Evolutionary conservation across 2,888 invertebrate genomes (phyloP).

Genomic region (Anoplius nigerrimus): DNA sequence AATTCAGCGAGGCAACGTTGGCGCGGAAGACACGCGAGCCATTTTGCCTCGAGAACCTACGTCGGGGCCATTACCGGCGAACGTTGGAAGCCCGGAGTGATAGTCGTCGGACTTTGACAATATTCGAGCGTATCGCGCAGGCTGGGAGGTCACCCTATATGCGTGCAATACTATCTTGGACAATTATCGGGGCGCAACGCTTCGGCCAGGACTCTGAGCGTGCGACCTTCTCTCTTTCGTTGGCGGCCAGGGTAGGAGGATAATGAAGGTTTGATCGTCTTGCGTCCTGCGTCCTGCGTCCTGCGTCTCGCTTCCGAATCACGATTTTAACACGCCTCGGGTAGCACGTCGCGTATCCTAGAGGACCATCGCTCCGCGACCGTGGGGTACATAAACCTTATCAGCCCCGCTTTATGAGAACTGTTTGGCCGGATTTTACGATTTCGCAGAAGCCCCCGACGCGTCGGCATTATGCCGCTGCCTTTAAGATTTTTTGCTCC

Average conservation of each 20-base stretch:
- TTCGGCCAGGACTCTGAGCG: too few relatives aligned
- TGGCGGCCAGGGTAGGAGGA: neutral
- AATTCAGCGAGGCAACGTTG: slow-evolving; percentile 58
- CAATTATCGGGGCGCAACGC: neutral
- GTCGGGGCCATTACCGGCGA: slow-evolving; percentile 31
- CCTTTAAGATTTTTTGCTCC: too few relatives aligned
- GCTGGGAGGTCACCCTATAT: too few relatives aligned
- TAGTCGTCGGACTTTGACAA: slow-evolving; percentile 28
- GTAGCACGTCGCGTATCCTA: too few relatives aligned
- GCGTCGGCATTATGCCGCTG: too few relatives aligned
- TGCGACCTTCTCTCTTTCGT: slow-evolving; percentile 4
- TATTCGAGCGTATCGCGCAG: neutral
- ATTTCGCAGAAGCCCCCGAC: too few relatives aligned
- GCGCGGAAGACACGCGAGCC: slow-evolving; percentile 68
- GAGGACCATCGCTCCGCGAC: too few relatives aligned
- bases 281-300: slow-evolving; percentile 25
- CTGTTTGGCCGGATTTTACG: too few relatives aligned
- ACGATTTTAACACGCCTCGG: too few relatives aligned
- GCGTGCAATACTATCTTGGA: neutral
- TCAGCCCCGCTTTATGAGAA: too few relatives aligned
- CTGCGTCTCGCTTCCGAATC: slow-evolving; percentile 22
- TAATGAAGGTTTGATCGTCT: slow-evolving; percentile 20
- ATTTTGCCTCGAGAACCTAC: slow-evolving; percentile 64
- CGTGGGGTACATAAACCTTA: too few relatives aligned
- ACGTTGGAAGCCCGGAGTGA: slow-evolving; percentile 30